These are phyloP conservation scores for Liparis tanakae DNA, from an alignment of 2,797 vertebrate genomes.

Conservation along the genomic window DNA sequence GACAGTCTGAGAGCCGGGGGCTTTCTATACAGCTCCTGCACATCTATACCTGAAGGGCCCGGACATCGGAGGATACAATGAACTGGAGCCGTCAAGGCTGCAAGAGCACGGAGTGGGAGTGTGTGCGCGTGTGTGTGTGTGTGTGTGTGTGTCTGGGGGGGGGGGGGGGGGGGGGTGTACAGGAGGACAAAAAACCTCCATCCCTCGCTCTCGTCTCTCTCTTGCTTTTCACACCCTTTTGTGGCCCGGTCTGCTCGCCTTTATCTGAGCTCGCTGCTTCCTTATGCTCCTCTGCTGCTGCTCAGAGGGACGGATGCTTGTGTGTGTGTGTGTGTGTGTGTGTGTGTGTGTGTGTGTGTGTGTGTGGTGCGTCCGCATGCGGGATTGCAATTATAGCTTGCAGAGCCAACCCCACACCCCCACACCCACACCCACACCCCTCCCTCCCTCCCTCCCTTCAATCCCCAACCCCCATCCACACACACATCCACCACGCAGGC, in stretches of 20 bases:
- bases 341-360: constrained; percentile 8
- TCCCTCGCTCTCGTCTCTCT: constrained; percentile 55
- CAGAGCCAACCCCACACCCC: constrained; percentile 32
- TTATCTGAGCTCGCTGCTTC: constrained; percentile 56
- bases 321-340: constrained; percentile 37
- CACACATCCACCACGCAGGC: constrained; percentile 15
- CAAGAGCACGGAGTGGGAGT: constrained; percentile 31
- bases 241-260: constrained; percentile 59
- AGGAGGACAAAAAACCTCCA: constrained; percentile 61
- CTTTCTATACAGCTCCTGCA: constrained; percentile 38
- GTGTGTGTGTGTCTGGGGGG: too few species aligned
- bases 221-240: constrained; percentile 71
- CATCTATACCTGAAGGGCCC: constrained; percentile 53
- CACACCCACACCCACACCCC: background rate
- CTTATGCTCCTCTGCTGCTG: constrained; percentile 46
- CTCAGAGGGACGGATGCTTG: constrained; percentile 5
- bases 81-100: constrained; percentile 57
- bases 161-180: background rate
- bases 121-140: constrained; percentile 22
- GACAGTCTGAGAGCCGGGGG: constrained; percentile 27
- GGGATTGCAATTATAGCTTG: constrained; percentile 63
- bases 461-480: background rate
- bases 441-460: background rate
- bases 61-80: constrained; percentile 53
- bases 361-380: constrained; percentile 49